Conservation (phyloP, 2,888 invertebrate species). For the Mesodorylaimus sp. region DNA sequence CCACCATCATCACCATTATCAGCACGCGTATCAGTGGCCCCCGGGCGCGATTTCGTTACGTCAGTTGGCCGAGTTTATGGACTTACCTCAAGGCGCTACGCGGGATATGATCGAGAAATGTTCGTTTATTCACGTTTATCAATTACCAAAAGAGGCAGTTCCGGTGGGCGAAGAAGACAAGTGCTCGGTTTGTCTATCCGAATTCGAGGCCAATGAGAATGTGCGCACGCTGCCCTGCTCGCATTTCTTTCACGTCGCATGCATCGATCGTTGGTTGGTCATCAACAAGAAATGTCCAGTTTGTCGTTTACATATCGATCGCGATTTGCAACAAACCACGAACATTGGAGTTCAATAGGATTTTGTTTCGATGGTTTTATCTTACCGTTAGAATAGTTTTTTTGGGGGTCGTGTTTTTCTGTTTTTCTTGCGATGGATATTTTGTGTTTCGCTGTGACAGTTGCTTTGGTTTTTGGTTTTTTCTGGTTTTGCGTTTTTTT, state of each 20-base stretch:
- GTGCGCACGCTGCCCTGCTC: conserved; percentile 73
- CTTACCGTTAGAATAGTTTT: no score
- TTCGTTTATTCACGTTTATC: neutral
- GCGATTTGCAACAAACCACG: neutral
- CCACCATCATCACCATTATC: no score
- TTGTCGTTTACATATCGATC: conserved; percentile 70
- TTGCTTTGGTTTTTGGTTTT: no score
- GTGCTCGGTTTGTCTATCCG: conserved; percentile 72
- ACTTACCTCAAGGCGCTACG: conserved; percentile 5
- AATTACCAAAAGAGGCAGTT: neutral
- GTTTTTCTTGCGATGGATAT: no score
- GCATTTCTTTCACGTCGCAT: conserved; percentile 79
- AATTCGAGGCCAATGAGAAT: conserved; percentile 66
- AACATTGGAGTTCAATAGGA: no score
- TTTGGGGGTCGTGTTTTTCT: no score
- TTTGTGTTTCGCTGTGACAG: no score
- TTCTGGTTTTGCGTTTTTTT: no score
- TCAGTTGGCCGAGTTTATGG: neutral
- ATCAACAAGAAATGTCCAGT: conserved; percentile 82
- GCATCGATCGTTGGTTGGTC: conserved; percentile 78
- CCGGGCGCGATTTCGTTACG: no score
- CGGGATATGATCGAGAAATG: conserved; percentile 1
- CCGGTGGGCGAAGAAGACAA: conserved; percentile 60
- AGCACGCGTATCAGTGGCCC: no score
- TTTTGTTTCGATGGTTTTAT: no score